phyloP scores from a whole-genome alignment of 2,113 vertebrate genomes.

The Elephas maximus region DNA sequence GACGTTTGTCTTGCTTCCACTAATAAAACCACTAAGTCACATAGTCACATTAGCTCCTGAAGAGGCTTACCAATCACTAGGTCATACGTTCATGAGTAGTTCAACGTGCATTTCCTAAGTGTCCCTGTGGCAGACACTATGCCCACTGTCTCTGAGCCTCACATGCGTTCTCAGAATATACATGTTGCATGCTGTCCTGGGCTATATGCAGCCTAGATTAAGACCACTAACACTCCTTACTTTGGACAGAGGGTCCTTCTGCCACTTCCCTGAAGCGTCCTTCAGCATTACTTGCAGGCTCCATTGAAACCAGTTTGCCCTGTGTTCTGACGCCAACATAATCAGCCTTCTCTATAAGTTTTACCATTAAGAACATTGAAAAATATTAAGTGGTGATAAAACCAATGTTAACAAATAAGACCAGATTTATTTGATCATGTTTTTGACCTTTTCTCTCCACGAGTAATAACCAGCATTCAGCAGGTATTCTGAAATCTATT shows the following conservation, averaged over 20 bases:
- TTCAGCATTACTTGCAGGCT: too few relatives aligned
- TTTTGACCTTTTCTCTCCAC: neutral
- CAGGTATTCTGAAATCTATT: neutral
- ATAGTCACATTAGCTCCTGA: neutral
- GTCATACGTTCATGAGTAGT: neutral
- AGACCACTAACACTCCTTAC: neutral
- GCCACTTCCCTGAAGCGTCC: neutral
- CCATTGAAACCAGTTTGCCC: neutral
- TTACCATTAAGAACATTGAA: neutral
- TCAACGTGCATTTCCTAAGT: rapidly evolving
- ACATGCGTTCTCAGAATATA: neutral
- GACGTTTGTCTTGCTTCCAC: constrained; percentile 69
- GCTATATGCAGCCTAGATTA: neutral
- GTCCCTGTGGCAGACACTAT: rapidly evolving
- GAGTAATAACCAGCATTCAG: neutral
- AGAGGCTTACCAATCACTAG: neutral
- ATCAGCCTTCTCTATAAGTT: neutral
- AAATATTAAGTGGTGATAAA: neutral
- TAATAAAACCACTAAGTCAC: constrained; percentile 37
- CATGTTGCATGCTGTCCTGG: rapidly evolving
- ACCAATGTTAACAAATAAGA: neutral
- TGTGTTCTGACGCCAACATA: too few relatives aligned
- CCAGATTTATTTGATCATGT: neutral
- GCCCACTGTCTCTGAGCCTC: neutral
- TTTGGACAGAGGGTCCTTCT: neutral